phyloP scores from a whole-genome alignment of 2,888 invertebrate species.

The Tigriopus californicus region DNA sequence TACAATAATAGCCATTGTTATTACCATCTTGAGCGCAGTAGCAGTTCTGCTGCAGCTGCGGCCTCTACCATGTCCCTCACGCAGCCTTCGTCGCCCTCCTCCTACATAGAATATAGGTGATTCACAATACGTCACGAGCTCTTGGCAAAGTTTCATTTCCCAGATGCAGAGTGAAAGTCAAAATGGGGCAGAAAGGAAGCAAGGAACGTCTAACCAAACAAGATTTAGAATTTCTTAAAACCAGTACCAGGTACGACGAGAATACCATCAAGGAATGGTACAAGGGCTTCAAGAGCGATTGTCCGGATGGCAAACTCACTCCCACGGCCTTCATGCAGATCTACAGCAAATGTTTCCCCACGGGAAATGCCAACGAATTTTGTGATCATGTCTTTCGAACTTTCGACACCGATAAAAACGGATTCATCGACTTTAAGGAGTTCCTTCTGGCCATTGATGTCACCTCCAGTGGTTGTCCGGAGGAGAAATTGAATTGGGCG shows the following conservation, averaged over 20 bases:
- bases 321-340: slow-evolving; percentile 94
- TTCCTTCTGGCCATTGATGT: slow-evolving; percentile 93
- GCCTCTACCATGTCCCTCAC: no score
- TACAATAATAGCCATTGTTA: no score
- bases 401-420: slow-evolving; percentile 96
- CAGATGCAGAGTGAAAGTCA: not conserved
- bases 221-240: slow-evolving; percentile 94
- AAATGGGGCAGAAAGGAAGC: slow-evolving; percentile 82
- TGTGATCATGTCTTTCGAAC: slow-evolving; percentile 95
- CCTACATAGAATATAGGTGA: no score
- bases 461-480: slow-evolving; percentile 86
- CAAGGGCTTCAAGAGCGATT: slow-evolving; percentile 92
- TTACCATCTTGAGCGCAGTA: no score
- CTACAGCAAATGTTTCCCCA: slow-evolving; percentile 98
- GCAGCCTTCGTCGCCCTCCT: no score
- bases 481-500: slow-evolving; percentile 95
- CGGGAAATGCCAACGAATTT: slow-evolving; percentile 90
- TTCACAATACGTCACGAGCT: no score
- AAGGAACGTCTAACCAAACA: slow-evolving; percentile 91
- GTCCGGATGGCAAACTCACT: slow-evolving; percentile 82
- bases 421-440: slow-evolving; percentile 95
- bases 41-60: no score
- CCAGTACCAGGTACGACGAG: slow-evolving; percentile 93
- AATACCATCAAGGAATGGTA: slow-evolving; percentile 99
- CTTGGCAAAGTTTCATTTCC: no score